Evolutionary conservation across 2,797 vertebrate genomes (phyloP).

Genomic region (Anguilla marmorata): DNA sequence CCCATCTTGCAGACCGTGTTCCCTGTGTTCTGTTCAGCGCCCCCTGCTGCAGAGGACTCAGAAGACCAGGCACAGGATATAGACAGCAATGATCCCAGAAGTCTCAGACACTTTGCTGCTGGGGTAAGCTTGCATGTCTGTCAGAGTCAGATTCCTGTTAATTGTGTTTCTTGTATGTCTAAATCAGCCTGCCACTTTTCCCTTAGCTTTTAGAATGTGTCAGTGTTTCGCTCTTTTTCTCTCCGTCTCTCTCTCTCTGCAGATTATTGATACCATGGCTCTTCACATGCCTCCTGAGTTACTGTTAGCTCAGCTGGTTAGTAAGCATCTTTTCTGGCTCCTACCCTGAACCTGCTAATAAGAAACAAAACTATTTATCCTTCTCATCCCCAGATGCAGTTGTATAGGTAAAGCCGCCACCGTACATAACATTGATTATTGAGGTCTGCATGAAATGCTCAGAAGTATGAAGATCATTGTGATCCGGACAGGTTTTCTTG

Average conservation of each 20-base stretch:
- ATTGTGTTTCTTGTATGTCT: background rate
- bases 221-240: background rate
- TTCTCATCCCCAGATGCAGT: no score
- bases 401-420: background rate
- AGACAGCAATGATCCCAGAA: constrained; percentile 66
- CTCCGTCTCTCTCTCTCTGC: constrained; percentile 26
- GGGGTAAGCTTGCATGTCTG: constrained; percentile 57
- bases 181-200: background rate
- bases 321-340: constrained; percentile 41
- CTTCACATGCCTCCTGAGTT: constrained; percentile 88
- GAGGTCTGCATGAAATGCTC: background rate
- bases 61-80: constrained; percentile 79
- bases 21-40: constrained; percentile 78
- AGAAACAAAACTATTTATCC: no score
- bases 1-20: constrained; percentile 81
- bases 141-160: background rate
- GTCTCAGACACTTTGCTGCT: constrained; percentile 73
- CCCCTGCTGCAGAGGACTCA: constrained; percentile 80
- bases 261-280: constrained; percentile 89
- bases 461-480: background rate
- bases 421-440: background rate
- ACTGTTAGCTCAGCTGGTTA: constrained; percentile 82
- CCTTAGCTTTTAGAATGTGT: background rate
- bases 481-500: no score
- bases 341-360: background rate